Base-by-base conservation (phyloP, 2,113 vertebrate genomes). In the Hirundichthys speculiger region DNA sequence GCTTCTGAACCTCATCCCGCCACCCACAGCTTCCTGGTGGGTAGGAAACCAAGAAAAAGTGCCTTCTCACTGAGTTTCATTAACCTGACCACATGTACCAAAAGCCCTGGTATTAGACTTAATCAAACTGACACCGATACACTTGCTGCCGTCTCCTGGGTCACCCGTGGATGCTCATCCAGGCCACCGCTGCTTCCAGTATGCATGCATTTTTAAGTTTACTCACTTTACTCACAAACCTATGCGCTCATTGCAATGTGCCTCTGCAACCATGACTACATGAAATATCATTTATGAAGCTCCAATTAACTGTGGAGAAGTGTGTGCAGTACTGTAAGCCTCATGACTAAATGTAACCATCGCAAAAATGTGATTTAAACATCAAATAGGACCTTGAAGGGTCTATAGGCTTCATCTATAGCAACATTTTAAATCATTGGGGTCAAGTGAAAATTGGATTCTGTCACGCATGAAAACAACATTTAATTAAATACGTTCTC, bases 81-180 rank as follows among this genome's bases (percentile, higher is more conserved):
- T 93, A 93, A 92, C 91, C 89, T 93, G 90, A 91, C 93, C 81
- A 84, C 92, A 92, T 89, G 91, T 88, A 80, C 82, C 89, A 86
- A 89, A 92, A 90, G 83, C 83, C 67, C 58, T 22, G 63, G 90
- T 79, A 90, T 93, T 91, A 90, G 83, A 87, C 79, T 85, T 91
- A 89, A 93, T 92, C 91, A 92, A 87, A 91, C 83, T 88, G 84
- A 88, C 84, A 83, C 76, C 68, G 77, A 79, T 72, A 85, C 84
- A 82, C 83, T 77, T 59, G 57, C 88, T 55, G 83, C 80, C 73
- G 81, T 83, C 84, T 73, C 72, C 65, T 64, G 66, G 83, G 82
- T 87, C 88, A 86, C 87, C 83, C 57, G 79, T n/a, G 69, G 85
- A 86, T 48, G 83, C 83, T 83, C 86, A 86, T 86, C 88, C 81